phyloP scores from a whole-genome alignment of 64 coral and sea anemone species.

The Hydrozoanthus tunicans region DNA sequence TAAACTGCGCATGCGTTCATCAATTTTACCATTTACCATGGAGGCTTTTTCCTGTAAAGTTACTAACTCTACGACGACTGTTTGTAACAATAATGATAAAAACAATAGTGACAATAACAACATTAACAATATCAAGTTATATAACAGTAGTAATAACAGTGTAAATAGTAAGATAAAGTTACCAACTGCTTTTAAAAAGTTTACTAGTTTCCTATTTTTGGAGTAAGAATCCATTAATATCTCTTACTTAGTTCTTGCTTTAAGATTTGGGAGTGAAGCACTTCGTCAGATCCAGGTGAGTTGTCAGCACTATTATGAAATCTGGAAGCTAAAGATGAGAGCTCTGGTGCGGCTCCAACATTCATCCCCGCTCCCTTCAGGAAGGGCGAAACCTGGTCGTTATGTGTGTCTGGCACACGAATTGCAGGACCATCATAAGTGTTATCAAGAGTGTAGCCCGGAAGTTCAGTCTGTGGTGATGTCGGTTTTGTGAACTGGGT shows the following conservation, averaged over 20 bases:
- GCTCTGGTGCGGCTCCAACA: background rate
- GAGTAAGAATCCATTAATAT: too few relatives aligned
- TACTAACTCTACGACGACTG: background rate
- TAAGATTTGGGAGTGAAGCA: conserved; percentile 44
- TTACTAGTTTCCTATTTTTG: too few relatives aligned
- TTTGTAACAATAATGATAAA: background rate
- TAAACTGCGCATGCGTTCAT: too few relatives aligned
- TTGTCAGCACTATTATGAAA: conserved; percentile 20
- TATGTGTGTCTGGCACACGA: conserved; percentile 14
- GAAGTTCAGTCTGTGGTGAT: background rate
- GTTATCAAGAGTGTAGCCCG: conserved; percentile 22
- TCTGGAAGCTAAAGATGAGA: background rate
- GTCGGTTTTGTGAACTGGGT: background rate
- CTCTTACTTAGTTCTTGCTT: conserved; percentile 52
- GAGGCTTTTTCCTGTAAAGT: background rate
- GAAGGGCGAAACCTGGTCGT: background rate
- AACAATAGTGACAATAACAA: background rate
- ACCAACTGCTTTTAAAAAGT: too few relatives aligned
- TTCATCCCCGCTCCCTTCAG: conserved; percentile 36
- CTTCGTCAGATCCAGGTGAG: background rate
- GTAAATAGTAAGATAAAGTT: background rate
- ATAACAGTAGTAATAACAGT: background rate
- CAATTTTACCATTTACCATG: too few relatives aligned
- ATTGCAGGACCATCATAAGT: conserved; percentile 40
- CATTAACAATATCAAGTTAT: background rate